Evolutionary conservation across 2,888 invertebrate genomes (phyloP).

Genomic region (Deilephila porcellus): DNA sequence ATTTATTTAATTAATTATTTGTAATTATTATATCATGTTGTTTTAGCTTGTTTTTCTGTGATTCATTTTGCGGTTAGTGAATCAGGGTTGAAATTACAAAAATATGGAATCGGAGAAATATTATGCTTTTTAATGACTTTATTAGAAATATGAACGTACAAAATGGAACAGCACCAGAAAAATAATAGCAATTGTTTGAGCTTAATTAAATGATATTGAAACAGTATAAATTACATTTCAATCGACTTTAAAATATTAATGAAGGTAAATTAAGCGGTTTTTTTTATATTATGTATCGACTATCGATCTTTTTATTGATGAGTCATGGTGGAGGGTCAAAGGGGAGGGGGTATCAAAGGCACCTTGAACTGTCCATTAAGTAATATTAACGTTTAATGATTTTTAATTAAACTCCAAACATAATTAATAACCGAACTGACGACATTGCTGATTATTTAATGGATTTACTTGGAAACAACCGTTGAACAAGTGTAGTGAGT

Average conservation of each 20-base stretch:
- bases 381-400: constrained; percentile 2
- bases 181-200: too few relatives aligned
- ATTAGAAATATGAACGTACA: too few relatives aligned
- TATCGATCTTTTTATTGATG: too few relatives aligned
- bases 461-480: neutral
- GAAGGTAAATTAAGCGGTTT: too few relatives aligned
- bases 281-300: too few relatives aligned
- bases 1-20: constrained; percentile 1
- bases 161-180: too few relatives aligned
- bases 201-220: too few relatives aligned
- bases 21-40: neutral
- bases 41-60: neutral
- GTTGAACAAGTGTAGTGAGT: neutral
- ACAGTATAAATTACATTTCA: too few relatives aligned
- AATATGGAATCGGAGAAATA: neutral
- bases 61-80: neutral
- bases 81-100: neutral
- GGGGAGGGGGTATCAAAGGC: neutral
- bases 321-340: neutral
- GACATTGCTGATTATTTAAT: constrained; percentile 13
- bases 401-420: neutral
- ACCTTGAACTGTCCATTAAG: constrained; percentile 1
- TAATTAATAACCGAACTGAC: constrained; percentile 21
- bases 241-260: too few relatives aligned
- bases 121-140: neutral